These are phyloP conservation scores for Muscicapa adusta DNA, from an alignment of 2,113 vertebrate species.

Conservation along the genomic window DNA sequence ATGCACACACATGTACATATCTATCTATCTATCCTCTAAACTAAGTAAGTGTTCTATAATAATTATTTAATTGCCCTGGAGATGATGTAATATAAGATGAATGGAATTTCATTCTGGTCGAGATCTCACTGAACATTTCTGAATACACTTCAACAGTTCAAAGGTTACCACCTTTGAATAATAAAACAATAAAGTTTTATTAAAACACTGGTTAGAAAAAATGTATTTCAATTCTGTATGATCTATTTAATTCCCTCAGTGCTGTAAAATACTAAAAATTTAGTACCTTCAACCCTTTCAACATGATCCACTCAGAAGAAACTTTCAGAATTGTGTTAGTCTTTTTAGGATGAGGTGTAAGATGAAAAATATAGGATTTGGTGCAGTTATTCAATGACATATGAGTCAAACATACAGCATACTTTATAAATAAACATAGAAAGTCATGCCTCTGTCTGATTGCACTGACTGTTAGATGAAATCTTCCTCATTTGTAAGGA, in stretches of 20 bases:
- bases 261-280: not conserved
- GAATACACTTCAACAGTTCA: not conserved
- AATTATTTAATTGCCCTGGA: not conserved
- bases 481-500: not conserved
- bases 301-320: not conserved
- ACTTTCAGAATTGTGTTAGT: fast-evolving
- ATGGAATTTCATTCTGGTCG: not conserved
- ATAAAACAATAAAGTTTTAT: not conserved
- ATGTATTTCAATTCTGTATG: not conserved
- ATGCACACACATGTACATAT: not conserved
- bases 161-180: too few species aligned
- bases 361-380: not conserved
- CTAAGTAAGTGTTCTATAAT: not conserved
- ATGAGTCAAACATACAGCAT: not conserved
- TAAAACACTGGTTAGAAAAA: not conserved
- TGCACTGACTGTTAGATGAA: not conserved
- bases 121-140: not conserved
- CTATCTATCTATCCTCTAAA: not conserved
- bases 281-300: not conserved
- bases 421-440: not conserved
- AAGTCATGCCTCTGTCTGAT: not conserved
- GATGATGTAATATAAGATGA: not conserved
- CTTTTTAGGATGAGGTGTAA: not conserved
- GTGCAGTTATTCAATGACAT: not conserved
- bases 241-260: not conserved